Evolutionary conservation across 2,888 invertebrate species (phyloP), one percentile per base, ranked within the genome.

Genomic region (Synanthedon myopaeformis): DNA sequence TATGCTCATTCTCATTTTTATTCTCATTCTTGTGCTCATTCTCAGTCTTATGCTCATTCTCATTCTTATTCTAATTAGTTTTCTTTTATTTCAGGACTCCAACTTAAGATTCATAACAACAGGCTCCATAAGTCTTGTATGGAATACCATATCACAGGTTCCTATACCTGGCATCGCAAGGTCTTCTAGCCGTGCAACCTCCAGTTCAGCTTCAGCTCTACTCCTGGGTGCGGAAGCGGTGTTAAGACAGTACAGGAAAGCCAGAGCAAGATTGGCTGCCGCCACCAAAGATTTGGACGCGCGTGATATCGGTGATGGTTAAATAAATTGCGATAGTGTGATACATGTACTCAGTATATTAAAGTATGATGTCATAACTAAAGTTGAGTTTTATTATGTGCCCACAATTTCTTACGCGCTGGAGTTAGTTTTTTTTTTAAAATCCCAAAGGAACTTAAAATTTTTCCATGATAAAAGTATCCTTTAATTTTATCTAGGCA

Each of bases 201-300:
- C 59, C 48, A 60, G 65, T 54, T 61, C 73, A n/a, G 70, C 71
- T 28, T 67, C 75, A 51, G 73, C 70, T 0, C 54, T 84, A 45
- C 61, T 85, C 10, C 56, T 59, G n/a, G 79, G 80, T 0, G 82
- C 83, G 0, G 83, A 82, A 11, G 74, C 74, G 0, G 84, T 75
- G 0, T 55, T 84, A 4, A 61, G 67, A 13, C 74, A 78, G 61
- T 85, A 84, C 53, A 71, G 61, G 51, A 67, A 61, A 11, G 84
- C 84, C 0, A 66, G 76, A 42, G 81, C 76, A 0, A 68, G 74
- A 2, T 62, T 85, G 0, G 78, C 74, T 0, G 76, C 73, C 0
- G 84, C 82, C 12, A 79, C 81, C 0, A 70, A 61, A 14, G 68
- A 68, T 23, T 53, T 72, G 14, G 58, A 49, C 8, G 2, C n/a